Evolutionary conservation across 2,888 invertebrate species (phyloP), one percentile per base, ranked within the genome.

Genomic region (Penaeus monodon): DNA sequence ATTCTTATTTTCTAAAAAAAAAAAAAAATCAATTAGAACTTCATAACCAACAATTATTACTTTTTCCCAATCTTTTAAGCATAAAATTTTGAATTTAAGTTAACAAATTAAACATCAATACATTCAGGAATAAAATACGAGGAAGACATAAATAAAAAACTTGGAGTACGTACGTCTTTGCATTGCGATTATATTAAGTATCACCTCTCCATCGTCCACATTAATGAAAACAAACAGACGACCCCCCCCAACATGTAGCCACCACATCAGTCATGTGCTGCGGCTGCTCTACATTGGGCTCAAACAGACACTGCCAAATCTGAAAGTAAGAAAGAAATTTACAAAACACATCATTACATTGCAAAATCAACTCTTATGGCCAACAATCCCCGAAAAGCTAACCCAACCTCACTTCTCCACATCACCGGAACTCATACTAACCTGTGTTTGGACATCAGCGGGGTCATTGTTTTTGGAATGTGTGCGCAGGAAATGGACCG

Each of bases 221-320:
- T 93, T 93, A 49, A 93, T 93, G 33, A 94, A n/a, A 91, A 90
- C 93, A 93, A 1, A 94, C 92, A 80, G 92, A 92, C 83, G 93
- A 92, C 7, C 93, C 93, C 27, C 93, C 94, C n/a, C n/a, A n/a
- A 91, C 93, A 93, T 0, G 93, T 93, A 4, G 93, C 93, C 29
- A 94, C 91, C 20, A 92, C 88, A n/a, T 92, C 91, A 0, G 92
- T 92, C 3, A 91, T 92, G 27, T 68, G 29, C 33, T 79, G 57
- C 1, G 80, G 24, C 84, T 92, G 91, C 14, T 91, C 91, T 2
- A 90, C 87, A 78, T 91, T 86, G 2, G 93, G 93, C 88, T 93
- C 93, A 91, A 93, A 93, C 3, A 91, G 92, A 91, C 93, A 93
- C 81, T 92, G 91, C 93, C 93, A 93, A 0, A 93, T 92, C 92